Evolutionary conservation across 2,797 vertebrate genomes (phyloP).

Genomic region (Halcyon badia): DNA sequence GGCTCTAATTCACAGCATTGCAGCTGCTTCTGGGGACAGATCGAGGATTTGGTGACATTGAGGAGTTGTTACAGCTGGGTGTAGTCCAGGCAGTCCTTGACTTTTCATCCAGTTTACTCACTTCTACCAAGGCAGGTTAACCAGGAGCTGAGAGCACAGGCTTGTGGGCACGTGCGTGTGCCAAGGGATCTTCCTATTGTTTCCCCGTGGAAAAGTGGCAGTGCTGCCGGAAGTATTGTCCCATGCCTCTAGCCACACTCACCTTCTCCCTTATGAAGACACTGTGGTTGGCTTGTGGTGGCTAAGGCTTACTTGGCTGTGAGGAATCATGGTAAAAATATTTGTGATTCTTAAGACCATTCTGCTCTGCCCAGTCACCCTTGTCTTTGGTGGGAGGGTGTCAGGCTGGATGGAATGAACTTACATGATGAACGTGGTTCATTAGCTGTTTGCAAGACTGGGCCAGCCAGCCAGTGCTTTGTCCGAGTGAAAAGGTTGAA

Average conservation of each 20-base stretch:
- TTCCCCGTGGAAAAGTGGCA: background rate
- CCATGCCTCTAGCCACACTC: rapidly evolving
- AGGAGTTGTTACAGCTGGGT: background rate
- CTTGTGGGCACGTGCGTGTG: rapidly evolving
- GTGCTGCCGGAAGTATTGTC: background rate
- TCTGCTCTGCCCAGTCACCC: background rate
- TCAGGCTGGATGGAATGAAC: background rate
- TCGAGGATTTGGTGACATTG: background rate
- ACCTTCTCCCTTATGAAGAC: background rate
- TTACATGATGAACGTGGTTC: background rate
- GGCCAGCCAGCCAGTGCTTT: background rate
- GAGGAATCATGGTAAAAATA: background rate
- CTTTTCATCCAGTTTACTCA: background rate
- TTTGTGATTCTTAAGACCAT: background rate
- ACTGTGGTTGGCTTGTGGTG: background rate
- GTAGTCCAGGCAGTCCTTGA: background rate
- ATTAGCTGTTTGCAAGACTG: background rate
- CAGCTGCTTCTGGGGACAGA: background rate
- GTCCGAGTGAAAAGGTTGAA: background rate
- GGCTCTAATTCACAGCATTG: background rate
- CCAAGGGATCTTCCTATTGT: too few species aligned
- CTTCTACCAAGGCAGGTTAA: background rate
- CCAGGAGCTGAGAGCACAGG: background rate
- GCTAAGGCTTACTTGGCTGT: background rate
- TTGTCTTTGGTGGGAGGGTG: background rate